Base-by-base conservation (phyloP, 2,113 vertebrate genomes). In the Pollachius pollachius region DNA sequence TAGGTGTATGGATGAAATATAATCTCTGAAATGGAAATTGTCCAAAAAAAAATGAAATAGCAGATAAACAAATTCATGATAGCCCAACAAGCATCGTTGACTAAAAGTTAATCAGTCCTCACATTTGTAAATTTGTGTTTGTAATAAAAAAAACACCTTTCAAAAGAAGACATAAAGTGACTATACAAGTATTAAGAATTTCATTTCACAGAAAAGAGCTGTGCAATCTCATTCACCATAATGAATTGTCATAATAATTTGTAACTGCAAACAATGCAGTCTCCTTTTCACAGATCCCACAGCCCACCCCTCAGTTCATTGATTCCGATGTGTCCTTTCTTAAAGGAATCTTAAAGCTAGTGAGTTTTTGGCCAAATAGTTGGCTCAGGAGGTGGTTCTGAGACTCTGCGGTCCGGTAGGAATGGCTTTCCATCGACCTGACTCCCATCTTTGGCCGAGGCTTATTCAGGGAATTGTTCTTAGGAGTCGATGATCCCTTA, bases 341-440 rank as follows among this genome's bases (percentile, higher is more conserved):
- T 70, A 99, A 88, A 89, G 97, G 97, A 91, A 99, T 99, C 90
- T 98, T 99, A 93, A 99, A 99, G 91, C 96, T 95, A 69, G 97
- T 96, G 84, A 99, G 92, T 92, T 96, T 96, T 78, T 96, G 97
- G 73, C 97, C 97, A 69, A 99, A 99, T 76, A 99, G 93, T 85
- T 98, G 96, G 91, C 93, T 99, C 78, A 99, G 92, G 77, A 99
- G 94, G 92, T 96, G 89, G 82, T 94, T 98, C 88, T 99, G 97
- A 71, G 97, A 96, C 85, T 96, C 96, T 0, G 95, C 96, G 0
- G 97, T 99, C 89, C 94, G 92, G 85, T 92, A 95, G 68, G 91
- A 91, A 54, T 90, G 92, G 0, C 91, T 79, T 34, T 91, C 81
- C 30, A 91, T 72, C 0, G 91, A 84, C 74, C 94, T 94, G 64